A percentile compares a stretch with the other conserved stretches of the same genome.
phyloP scores from a whole-genome alignment of 2,113 vertebrate genomes.

The Esox niger region DNA sequence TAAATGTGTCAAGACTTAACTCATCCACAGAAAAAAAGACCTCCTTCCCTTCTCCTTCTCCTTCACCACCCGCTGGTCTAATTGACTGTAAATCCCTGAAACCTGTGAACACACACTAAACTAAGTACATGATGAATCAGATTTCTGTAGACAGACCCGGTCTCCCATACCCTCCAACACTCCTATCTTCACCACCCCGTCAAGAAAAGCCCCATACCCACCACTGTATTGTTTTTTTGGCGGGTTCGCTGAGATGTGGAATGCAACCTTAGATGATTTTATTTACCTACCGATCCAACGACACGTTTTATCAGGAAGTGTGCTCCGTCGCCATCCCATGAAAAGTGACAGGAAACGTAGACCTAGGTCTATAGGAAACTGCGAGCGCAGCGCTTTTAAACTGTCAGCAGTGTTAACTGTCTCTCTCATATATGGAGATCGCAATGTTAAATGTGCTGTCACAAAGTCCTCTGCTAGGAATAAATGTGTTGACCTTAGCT shows the following conservation, averaged over 20 bases:
- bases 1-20: slow-evolving; percentile 68
- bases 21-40: slow-evolving; percentile 62
- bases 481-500: slow-evolving; percentile 66
- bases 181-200: neutral
- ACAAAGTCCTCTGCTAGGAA: slow-evolving; percentile 63
- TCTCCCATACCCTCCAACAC: slow-evolving; percentile 10
- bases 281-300: slow-evolving; percentile 22
- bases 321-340: slow-evolving; percentile 39
- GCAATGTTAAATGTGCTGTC: slow-evolving; percentile 71
- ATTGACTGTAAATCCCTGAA: slow-evolving; percentile 67
- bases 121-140: slow-evolving; percentile 61
- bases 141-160: slow-evolving; percentile 44
- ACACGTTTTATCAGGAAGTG: slow-evolving; percentile 11
- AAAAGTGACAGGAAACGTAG: slow-evolving; percentile 51
- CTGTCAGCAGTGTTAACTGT: slow-evolving; percentile 66
- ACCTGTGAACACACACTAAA: slow-evolving; percentile 64
- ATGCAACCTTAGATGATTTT: slow-evolving; percentile 29
- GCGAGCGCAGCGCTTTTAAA: slow-evolving; percentile 28
- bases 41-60: slow-evolving; percentile 13
- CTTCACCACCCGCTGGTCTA: slow-evolving; percentile 60
- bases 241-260: slow-evolving; percentile 36
- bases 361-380: slow-evolving; percentile 42
- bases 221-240: slow-evolving; percentile 43
- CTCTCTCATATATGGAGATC: slow-evolving; percentile 65
- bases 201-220: slow-evolving; percentile 6